phyloP scores from a whole-genome alignment of 1,140 invertebrate species.

The Olivierus martensii region DNA sequence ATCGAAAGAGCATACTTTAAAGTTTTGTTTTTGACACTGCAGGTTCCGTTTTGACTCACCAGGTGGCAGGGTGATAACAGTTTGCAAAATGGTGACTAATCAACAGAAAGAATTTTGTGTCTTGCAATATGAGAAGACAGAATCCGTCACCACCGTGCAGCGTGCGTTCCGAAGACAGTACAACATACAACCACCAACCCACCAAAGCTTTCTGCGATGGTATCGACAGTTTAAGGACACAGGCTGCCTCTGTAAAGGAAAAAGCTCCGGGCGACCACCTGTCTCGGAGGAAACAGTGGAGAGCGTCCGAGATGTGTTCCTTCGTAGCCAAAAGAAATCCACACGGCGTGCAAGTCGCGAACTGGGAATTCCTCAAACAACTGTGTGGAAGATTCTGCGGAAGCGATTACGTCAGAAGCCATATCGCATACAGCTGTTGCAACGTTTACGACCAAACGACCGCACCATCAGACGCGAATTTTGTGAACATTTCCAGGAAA shows the following conservation, averaged over 20 bases:
- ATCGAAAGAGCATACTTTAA: too few species aligned
- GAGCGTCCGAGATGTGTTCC: not conserved
- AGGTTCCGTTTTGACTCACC: too few species aligned
- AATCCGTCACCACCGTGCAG: not conserved
- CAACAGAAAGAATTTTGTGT: not conserved
- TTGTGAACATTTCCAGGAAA: not conserved
- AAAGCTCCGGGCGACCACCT: not conserved
- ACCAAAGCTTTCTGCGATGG: not conserved
- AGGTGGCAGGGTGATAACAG: too few species aligned
- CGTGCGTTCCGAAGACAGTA: not conserved
- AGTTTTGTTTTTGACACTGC: too few species aligned
- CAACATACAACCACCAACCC: not conserved
- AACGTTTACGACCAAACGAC: not conserved
- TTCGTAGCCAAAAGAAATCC: constrained; percentile 1
- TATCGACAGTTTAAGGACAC: not conserved
- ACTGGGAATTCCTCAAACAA: constrained; percentile 1
- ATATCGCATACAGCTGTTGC: not conserved
- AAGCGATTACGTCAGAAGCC: not conserved
- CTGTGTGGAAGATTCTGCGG: constrained; percentile 6
- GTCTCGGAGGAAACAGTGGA: not conserved
- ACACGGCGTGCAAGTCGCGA: not conserved
- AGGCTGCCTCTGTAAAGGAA: not conserved
- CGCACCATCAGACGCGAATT: not conserved
- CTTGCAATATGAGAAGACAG: not conserved
- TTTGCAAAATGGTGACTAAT: too few species aligned